Evolutionary conservation across 2,888 invertebrate species (phyloP).

Genomic region (Drosophila anomalata): DNA sequence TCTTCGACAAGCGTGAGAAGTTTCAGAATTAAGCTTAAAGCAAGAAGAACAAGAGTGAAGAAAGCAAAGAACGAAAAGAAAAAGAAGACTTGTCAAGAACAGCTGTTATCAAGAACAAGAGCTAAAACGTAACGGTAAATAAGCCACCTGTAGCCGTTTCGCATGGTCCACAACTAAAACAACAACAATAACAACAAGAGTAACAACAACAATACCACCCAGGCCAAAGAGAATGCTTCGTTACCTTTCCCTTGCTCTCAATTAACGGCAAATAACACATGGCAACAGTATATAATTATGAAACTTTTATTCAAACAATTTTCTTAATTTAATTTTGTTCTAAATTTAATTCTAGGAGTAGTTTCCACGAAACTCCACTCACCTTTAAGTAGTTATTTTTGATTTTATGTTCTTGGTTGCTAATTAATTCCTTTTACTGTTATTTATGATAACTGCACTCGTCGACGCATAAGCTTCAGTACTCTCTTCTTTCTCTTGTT

Average conservation of each 20-base stretch:
- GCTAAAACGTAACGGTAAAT: slow-evolving; percentile 53
- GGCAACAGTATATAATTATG: slow-evolving; percentile 24
- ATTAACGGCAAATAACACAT: slow-evolving; percentile 38
- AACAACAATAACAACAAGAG: slow-evolving; percentile 1
- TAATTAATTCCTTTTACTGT: slow-evolving; percentile 38
- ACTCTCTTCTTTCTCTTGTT: slow-evolving; percentile 33
- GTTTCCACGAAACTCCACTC: not conserved
- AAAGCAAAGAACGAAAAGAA: not conserved
- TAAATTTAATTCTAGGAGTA: no score
- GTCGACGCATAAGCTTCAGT: slow-evolving; percentile 18
- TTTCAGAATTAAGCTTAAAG: slow-evolving; percentile 13
- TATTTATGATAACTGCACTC: slow-evolving; percentile 32
- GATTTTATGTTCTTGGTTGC: slow-evolving; percentile 5
- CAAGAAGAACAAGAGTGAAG: slow-evolving; percentile 11
- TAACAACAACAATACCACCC: slow-evolving; percentile 2
- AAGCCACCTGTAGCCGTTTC: slow-evolving; percentile 62
- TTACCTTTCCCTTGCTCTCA: slow-evolving; percentile 9
- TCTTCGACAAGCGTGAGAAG: slow-evolving; percentile 27
- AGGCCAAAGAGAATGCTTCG: slow-evolving; percentile 5
- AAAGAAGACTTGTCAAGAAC: slow-evolving; percentile 24
- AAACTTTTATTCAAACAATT: slow-evolving; percentile 20
- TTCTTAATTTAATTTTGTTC: no score
- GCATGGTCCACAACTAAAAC: slow-evolving; percentile 27
- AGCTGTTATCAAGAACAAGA: slow-evolving; percentile 44
- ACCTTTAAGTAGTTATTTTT: slow-evolving; percentile 17